phyloP scores from a whole-genome alignment of 2,113 vertebrate genomes.

The Telmatochromis brachygnathus region DNA sequence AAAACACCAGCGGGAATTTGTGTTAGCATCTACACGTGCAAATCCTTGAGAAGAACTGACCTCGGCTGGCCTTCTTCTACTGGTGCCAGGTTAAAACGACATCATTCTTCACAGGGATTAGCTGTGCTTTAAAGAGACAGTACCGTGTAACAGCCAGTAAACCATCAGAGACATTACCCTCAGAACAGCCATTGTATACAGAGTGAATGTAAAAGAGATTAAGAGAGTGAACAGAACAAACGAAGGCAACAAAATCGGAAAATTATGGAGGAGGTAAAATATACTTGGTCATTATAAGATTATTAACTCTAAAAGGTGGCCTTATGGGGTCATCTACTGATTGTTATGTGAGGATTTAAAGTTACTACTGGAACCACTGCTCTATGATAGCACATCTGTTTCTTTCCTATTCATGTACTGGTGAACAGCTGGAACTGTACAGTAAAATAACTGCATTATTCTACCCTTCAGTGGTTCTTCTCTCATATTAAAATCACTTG shows the following conservation, averaged over 20 bases:
- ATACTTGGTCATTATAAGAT: not conserved
- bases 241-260: not conserved
- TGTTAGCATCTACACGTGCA: not conserved
- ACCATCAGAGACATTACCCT: constrained; percentile 5
- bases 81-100: not conserved
- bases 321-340: not conserved
- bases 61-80: not conserved
- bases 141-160: not conserved
- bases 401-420: not conserved
- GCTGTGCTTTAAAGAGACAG: not conserved
- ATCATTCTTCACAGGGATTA: not conserved
- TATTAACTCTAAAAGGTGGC: not conserved
- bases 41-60: not conserved
- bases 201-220: not conserved
- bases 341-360: not conserved
- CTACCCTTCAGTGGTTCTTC: not conserved
- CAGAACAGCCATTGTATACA: constrained; percentile 10
- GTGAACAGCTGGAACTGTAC: not conserved
- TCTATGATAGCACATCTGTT: not conserved
- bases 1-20: not conserved
- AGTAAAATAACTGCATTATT: rapidly evolving
- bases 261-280: not conserved
- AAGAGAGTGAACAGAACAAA: not conserved
- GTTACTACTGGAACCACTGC: not conserved
- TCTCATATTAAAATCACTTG: not conserved